Base-by-base conservation (phyloP, 2,113 vertebrate species). In the Irena cyanogastra region DNA sequence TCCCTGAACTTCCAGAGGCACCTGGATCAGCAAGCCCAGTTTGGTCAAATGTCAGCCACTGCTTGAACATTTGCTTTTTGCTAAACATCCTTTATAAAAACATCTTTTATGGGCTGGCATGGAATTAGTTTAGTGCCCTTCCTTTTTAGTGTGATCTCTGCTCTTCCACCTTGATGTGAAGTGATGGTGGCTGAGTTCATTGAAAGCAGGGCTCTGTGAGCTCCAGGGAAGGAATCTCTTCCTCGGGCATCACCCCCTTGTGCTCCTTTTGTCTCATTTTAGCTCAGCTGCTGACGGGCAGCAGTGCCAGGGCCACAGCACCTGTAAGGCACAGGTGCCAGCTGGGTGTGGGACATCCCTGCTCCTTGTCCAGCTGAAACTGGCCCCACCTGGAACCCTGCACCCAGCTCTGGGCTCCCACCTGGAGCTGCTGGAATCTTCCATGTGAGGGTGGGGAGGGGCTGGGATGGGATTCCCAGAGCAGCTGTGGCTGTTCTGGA, bases 301-400 rank as follows among this genome's bases (percentile, higher is more conserved):
- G 2, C 56, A 59, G 39, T 0, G 9, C 16, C 6, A 1, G 24
- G 54, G n/a, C 52, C 18, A 4, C 27, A 23, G n/a, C n/a, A n/a
- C n/a, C n/a, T n/a, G n/a, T n/a, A n/a, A n/a, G n/a, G n/a, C n/a
- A n/a, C n/a, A n/a, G n/a, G n/a, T n/a, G n/a, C n/a, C n/a, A n/a
- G n/a, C n/a, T n/a, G n/a, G n/a, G n/a, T n/a, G n/a, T n/a, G n/a
- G n/a, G n/a, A n/a, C n/a, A n/a, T n/a, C n/a, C n/a, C n/a, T n/a
- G n/a, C 54, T 91, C 37, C 13, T 16, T 5, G 9, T 37, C 39
- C 75, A 52, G 56, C n/a, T 74, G 57, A 45, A 24, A 37, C 13
- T 31, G 31, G 8, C 13, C 20, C 21, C 21, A 8, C 3, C 80
- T 41, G 74, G 45, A 14, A 27, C 33, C 21, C 57, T 27, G 35